Evolutionary conservation across 2,797 vertebrate species (phyloP).

Genomic region (Ctenosaura bakeri): DNA sequence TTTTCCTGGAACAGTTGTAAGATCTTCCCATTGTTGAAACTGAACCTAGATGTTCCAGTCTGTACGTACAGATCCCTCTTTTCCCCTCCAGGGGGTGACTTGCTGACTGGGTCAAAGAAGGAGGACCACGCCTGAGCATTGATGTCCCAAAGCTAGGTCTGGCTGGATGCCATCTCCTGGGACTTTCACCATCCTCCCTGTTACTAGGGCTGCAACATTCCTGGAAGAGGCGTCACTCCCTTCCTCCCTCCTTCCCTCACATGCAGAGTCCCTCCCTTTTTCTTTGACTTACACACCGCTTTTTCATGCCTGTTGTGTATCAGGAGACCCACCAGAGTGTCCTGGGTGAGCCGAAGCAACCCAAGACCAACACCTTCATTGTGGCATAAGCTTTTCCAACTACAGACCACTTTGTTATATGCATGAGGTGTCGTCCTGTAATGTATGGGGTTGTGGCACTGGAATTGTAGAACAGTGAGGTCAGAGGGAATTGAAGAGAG

Average conservation of each 20-base stretch:
- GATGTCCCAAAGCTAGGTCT: slow-evolving; percentile 38
- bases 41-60: neutral
- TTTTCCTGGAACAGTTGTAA: neutral
- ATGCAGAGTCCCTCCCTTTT: neutral
- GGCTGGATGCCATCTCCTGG: slow-evolving; percentile 49
- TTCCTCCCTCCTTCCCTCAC: slow-evolving; percentile 15
- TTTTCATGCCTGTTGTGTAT: slow-evolving; percentile 59
- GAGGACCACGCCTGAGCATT: neutral
- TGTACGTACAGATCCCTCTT: neutral
- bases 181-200: slow-evolving; percentile 50
- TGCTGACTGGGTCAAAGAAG: neutral
- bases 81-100: neutral
- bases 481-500: neutral
- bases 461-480: neutral
- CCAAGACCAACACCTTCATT: no score
- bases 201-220: slow-evolving; percentile 69
- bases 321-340: slow-evolving; percentile 35
- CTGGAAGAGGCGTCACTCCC: slow-evolving; percentile 68
- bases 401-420: neutral
- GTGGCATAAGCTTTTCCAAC: neutral
- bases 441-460: neutral
- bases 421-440: neutral
- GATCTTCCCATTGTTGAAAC: neutral
- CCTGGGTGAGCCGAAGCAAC: slow-evolving; percentile 51
- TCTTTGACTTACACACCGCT: slow-evolving; percentile 19